Percentiles rank a stretch among this genome's conserved stretches.
phyloP scores from a whole-genome alignment of 2,888 invertebrate genomes.

The Bhutanitis thaidina region DNA sequence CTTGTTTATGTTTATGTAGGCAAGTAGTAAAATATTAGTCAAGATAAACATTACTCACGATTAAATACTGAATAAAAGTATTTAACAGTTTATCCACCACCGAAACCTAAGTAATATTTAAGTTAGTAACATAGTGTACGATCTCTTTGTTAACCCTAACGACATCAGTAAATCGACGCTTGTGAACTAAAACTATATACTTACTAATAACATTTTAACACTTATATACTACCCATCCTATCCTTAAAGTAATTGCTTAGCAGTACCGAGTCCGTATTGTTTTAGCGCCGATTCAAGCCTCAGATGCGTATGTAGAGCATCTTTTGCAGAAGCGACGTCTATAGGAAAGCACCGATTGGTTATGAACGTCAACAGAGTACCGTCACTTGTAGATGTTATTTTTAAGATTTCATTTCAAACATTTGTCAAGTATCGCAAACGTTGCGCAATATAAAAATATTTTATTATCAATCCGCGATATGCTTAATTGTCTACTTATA shows the following conservation, averaged over 20 bases:
- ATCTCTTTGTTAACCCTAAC: slow-evolving; percentile 22
- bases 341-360: slow-evolving; percentile 10
- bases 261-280: not conserved
- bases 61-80: slow-evolving; percentile 63
- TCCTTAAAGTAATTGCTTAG: slow-evolving; percentile 3
- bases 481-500: slow-evolving; percentile 14
- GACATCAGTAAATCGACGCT: slow-evolving; percentile 20
- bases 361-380: not conserved
- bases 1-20: slow-evolving; percentile 45
- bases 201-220: slow-evolving; percentile 48
- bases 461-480: slow-evolving; percentile 14
- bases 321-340: slow-evolving; percentile 6
- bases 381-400: too few relatives aligned
- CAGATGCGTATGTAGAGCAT: slow-evolving; percentile 2
- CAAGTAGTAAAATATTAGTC: slow-evolving; percentile 51
- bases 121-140: slow-evolving; percentile 47
- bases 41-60: slow-evolving; percentile 60
- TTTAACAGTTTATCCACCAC: slow-evolving; percentile 63
- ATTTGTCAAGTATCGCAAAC: too few relatives aligned
- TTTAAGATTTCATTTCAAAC: too few relatives aligned
- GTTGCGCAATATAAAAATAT: slow-evolving; percentile 15
- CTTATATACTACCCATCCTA: slow-evolving; percentile 51
- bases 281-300: not conserved
- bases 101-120: slow-evolving; percentile 61
- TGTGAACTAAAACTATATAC: slow-evolving; percentile 17